Percentiles rank a stretch among this genome's conserved stretches.
phyloP scores from a whole-genome alignment of 92 coral and sea anemone species.

The Actinostola sp. region DNA sequence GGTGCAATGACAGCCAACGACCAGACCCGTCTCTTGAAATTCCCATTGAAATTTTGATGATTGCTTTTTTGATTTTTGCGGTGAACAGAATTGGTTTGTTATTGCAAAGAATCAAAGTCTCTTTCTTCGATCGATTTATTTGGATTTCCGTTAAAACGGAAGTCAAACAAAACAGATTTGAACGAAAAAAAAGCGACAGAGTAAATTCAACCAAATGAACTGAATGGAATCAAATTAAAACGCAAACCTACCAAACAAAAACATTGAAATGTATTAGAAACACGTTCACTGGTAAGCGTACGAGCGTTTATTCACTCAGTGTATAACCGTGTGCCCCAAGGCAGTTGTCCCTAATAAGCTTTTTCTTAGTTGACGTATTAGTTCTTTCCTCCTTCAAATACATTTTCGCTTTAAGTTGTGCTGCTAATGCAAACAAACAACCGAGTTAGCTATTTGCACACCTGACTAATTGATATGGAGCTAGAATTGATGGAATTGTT shows the following conservation, averaged over 20 bases:
- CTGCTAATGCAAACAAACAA: constrained; percentile 9
- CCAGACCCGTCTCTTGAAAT: background rate
- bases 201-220: background rate
- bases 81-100: background rate
- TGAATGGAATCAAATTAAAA: too few relatives aligned
- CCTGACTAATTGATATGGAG: constrained; percentile 5
- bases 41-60: background rate
- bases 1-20: too few relatives aligned
- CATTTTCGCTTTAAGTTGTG: constrained; percentile 5
- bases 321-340: background rate
- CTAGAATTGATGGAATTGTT: background rate
- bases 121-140: background rate
- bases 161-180: constrained; percentile 8
- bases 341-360: constrained; percentile 5
- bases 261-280: too few relatives aligned
- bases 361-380: constrained; percentile 1
- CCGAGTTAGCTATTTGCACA: constrained; percentile 9
- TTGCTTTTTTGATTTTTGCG: constrained; percentile 3
- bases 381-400: constrained; percentile 3
- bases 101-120: background rate
- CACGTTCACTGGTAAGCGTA: too few relatives aligned
- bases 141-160: constrained; percentile 35
- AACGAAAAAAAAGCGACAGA: constrained; percentile 1
- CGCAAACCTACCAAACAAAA: too few relatives aligned
- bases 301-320: too few relatives aligned